Evolutionary conservation across 2,797 vertebrate species (phyloP).

Genomic region (Muscicapa striata): DNA sequence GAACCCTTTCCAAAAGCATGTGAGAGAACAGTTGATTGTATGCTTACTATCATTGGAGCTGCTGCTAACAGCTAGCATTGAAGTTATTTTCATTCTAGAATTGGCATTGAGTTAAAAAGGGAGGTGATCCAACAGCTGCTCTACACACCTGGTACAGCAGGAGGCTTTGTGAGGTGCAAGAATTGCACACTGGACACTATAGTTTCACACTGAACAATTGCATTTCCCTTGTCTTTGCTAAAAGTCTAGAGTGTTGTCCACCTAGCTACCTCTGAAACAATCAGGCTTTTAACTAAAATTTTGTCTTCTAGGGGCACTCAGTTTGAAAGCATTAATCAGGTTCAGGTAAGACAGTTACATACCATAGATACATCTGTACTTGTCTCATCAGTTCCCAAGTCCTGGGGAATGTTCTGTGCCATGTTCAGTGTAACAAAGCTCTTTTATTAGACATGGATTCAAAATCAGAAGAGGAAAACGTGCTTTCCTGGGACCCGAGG

Average conservation of each 20-base stretch:
- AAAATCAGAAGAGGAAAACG: not conserved
- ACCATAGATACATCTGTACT: not conserved
- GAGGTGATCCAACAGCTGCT: not conserved
- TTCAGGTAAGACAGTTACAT: not conserved
- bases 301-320: not conserved
- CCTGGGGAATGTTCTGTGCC: not conserved
- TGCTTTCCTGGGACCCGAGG: not conserved
- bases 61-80: not conserved
- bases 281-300: not conserved
- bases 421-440: not conserved
- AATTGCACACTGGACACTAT: not conserved
- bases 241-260: accelerated
- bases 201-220: not conserved
- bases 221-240: not conserved
- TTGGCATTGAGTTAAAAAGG: not conserved
- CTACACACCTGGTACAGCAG: not conserved
- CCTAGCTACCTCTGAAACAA: not conserved
- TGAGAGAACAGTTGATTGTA: not conserved
- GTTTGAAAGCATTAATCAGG: not conserved
- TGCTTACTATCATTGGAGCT: not conserved
- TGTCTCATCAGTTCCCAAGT: not conserved
- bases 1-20: not conserved
- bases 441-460: not conserved
- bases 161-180: not conserved
- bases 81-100: not conserved